Percentiles rank a stretch among this genome's conserved stretches.
Evolutionary conservation across 2,888 invertebrate genomes (phyloP).

Genomic region (Ophion ellenae): DNA sequence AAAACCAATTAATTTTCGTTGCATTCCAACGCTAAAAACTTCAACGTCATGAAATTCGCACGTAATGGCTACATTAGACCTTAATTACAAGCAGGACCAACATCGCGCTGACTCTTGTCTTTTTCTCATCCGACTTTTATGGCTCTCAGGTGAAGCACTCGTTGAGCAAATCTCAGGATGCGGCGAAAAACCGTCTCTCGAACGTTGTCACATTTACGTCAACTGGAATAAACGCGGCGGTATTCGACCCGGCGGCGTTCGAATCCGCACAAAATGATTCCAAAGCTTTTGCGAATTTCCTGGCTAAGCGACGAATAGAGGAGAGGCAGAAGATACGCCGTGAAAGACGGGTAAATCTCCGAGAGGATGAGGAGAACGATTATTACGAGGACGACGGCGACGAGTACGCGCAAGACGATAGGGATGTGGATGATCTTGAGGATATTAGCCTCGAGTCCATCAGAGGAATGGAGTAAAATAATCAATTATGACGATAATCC

Average conservation of each 20-base stretch:
- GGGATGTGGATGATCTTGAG: constrained; percentile 51
- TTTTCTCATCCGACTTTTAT: neutral
- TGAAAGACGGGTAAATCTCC: constrained; percentile 73
- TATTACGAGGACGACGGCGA: constrained; percentile 73
- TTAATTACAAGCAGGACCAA: neutral
- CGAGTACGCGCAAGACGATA: constrained; percentile 69
- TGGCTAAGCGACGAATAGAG: constrained; percentile 85
- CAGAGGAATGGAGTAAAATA: constrained; percentile 26
- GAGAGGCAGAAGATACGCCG: constrained; percentile 64
- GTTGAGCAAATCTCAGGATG: constrained; percentile 78
- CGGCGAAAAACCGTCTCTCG: constrained; percentile 70
- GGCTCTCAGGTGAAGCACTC: constrained; percentile 77
- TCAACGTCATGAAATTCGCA: neutral
- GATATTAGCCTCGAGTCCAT: constrained; percentile 42
- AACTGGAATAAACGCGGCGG: neutral
- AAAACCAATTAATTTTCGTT: too few relatives aligned
- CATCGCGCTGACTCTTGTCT: neutral
- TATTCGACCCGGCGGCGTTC: constrained; percentile 39
- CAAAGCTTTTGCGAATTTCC: constrained; percentile 85
- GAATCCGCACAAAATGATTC: constrained; percentile 81
- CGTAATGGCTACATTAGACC: neutral
- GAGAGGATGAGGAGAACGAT: constrained; percentile 64
- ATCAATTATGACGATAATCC: neutral
- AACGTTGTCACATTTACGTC: constrained; percentile 35
- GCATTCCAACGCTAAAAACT: neutral